Evolutionary conservation across 2,113 vertebrate species (phyloP).

Genomic region (Collichthys lucidus): DNA sequence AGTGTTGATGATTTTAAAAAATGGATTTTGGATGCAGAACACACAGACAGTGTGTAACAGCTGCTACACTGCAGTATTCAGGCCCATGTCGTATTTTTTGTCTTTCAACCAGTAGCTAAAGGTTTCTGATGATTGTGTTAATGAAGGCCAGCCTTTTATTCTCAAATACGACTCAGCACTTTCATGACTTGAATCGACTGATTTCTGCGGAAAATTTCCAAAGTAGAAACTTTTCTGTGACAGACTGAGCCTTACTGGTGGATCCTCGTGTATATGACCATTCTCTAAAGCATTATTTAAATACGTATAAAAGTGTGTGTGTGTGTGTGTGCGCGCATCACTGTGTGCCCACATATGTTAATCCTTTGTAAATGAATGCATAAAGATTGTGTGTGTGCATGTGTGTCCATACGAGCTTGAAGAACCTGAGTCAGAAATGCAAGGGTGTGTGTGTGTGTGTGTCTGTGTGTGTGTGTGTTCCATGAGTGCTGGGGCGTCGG

Average conservation of each 20-base stretch:
- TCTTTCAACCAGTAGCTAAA: background rate
- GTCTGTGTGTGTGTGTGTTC: constrained; percentile 1
- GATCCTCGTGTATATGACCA: background rate
- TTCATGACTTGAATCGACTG: too few relatives aligned
- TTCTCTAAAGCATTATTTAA: constrained; percentile 16
- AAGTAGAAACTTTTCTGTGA: constrained; percentile 2
- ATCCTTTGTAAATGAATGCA: background rate
- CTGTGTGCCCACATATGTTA: constrained; percentile 9
- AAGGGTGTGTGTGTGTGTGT: background rate
- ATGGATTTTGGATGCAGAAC: background rate
- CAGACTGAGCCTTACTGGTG: background rate
- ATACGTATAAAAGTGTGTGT: background rate
- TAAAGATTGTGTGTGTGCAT: background rate
- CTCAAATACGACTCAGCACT: too few relatives aligned
- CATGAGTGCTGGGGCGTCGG: constrained; percentile 15
- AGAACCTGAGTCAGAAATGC: constrained; percentile 9
- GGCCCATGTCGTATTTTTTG: background rate
- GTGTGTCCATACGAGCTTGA: constrained; percentile 10
- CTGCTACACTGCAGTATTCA: background rate
- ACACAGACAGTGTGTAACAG: background rate
- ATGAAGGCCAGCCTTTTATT: background rate
- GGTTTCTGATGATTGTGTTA: background rate
- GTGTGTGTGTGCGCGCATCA: background rate
- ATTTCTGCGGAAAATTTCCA: background rate
- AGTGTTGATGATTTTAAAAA: background rate